phyloP scores from a whole-genome alignment of 1,140 invertebrate genomes.

The Aphaenogaster rudis region DNA sequence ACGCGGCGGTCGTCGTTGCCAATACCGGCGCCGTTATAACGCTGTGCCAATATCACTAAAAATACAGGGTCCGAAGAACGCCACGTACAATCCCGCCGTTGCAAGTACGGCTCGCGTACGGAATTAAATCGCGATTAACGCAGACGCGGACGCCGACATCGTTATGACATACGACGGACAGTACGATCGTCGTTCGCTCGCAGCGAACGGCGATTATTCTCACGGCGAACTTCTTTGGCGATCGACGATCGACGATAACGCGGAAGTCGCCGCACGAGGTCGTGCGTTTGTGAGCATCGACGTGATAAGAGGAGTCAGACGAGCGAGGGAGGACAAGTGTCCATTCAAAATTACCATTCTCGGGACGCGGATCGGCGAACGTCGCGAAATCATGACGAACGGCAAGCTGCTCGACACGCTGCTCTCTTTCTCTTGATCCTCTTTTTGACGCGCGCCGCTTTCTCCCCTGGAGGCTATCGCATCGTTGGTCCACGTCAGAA shows the following conservation, averaged over 20 bases:
- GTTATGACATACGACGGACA: not conserved
- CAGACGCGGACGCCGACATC: not conserved
- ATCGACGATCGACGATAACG: not conserved
- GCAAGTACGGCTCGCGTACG: slow-evolving; percentile 38
- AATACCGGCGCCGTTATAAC: slow-evolving; percentile 34
- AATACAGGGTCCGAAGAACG: slow-evolving; percentile 64
- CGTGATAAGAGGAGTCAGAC: not conserved
- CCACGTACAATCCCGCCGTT: slow-evolving; percentile 12
- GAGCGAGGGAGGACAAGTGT: not conserved
- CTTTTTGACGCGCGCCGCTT: not conserved
- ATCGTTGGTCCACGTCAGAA: not conserved
- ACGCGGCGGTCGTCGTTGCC: slow-evolving; percentile 3
- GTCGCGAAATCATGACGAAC: slow-evolving; percentile 7
- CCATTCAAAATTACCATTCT: slow-evolving; percentile 38
- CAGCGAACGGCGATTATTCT: not conserved
- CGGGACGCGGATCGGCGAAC: not conserved
- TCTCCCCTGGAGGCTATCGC: not conserved
- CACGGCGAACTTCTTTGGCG: not conserved
- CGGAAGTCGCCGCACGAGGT: not conserved
- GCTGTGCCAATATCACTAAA: slow-evolving; percentile 77
- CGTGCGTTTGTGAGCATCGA: not conserved
- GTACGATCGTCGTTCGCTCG: not conserved
- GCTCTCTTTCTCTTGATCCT: not conserved
- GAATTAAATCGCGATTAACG: slow-evolving; percentile 74
- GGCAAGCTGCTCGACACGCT: not conserved